A percentile compares a stretch with the other conserved stretches of the same genome.
Evolutionary conservation across 1,140 invertebrate species (phyloP).

Genomic region (Meloidogyne floridensis): DNA sequence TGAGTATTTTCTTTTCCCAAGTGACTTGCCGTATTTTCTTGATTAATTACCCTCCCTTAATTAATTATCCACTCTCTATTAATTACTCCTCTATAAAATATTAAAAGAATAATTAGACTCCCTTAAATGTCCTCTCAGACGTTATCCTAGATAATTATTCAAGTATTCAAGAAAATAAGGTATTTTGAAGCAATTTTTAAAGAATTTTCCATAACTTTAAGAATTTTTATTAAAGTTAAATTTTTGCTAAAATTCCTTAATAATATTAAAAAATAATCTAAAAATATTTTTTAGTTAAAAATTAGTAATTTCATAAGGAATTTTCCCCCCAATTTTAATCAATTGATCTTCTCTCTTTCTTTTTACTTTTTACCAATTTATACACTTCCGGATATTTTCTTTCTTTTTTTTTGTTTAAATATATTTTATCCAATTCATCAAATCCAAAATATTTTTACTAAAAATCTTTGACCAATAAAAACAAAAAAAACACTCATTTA

Average conservation of each 20-base stretch:
- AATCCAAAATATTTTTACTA: neutral
- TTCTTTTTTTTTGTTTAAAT: neutral
- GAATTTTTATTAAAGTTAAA: no score
- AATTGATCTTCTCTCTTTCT: neutral
- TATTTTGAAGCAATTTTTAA: no score
- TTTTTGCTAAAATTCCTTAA: no score
- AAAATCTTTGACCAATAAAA: neutral
- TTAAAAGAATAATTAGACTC: no score
- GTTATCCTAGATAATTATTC: no score
- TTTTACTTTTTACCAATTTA: neutral
- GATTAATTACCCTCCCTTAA: no score
- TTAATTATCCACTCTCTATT: no score
- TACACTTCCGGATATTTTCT: slow-evolving; percentile 5
- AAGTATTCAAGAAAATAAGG: no score
- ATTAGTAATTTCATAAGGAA: neutral
- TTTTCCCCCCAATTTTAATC: neutral
- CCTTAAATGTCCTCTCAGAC: no score
- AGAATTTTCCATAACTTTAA: no score
- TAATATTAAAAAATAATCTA: neutral
- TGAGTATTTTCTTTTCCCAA: neutral
- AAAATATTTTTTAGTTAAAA: neutral
- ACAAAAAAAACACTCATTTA: neutral
- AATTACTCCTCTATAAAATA: no score
- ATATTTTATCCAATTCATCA: neutral
- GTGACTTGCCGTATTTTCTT: no score